Evolutionary conservation across 2,888 invertebrate genomes (phyloP), one percentile per base, ranked within the genome.

Genomic region (Eledona agricola): DNA sequence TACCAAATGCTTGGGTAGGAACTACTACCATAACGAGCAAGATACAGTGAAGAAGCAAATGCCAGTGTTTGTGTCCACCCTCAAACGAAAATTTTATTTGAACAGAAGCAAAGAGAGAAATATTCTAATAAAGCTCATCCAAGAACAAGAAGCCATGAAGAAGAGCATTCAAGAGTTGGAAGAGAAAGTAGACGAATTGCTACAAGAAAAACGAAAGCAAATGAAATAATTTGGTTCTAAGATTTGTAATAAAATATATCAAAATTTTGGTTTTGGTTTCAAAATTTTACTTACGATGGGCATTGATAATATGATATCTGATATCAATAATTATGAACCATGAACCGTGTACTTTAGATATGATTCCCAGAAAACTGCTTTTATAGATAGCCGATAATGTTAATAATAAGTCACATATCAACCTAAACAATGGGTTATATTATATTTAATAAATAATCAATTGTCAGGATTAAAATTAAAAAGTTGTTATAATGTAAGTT

Each of bases 11-110:
- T 69, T 75, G 1, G 60, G 66, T 3, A 62, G 65, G 7, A 72
- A 71, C 43, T 71, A 72, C 17, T 67, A 54, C 34, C 34, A 55
- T 16, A 15, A 51, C 2, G 17, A 51, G 1, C 22, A 51, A 5
- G 45, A 50, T 1, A 11, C 25, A 1, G 23, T 59, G 7, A 35
- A 35, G 10, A 72, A 72, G 38, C 73, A 74, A 47, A 67, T 72
- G 67, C 74, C 74, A 0, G 42, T 73, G 9, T 70, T 72, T 38
- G 55, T 73, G 13, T 73, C 74, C 1, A 73, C 74, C 0, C 49
- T 74, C 1, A 62, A 54, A 3, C 71, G 65, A 43, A 73, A 70
- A 47, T 74, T 73, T 53, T 74, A 71, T 49, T 43, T 74, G 13
- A 73, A 70, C 34, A 55, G 63, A 20, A 70, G 65, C 54, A 72